Evolutionary conservation across 2,888 invertebrate genomes (phyloP), one percentile per base, ranked within the genome.

Genomic region (Hirtodrosophila trivittata): DNA sequence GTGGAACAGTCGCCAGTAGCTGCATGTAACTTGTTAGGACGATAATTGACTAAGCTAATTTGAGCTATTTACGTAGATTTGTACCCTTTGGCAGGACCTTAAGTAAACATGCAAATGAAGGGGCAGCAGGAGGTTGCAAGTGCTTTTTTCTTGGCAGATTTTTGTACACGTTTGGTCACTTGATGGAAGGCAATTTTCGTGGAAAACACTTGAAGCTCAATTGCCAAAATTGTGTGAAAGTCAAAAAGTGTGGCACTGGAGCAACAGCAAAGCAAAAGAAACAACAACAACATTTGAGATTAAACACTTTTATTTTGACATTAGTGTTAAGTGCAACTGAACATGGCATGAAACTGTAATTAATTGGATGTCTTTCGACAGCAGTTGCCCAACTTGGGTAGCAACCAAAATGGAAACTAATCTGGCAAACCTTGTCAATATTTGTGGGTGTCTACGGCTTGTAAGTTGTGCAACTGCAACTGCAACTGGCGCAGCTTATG

Each of bases 21-120:
- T 85, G 64, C 51, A 42, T 47, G 35, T 52, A 54, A 8, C 41
- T 28, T 42, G 43, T 30, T 35, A 58, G 39, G 28, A 77, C 83
- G 57, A 82, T 81, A 87, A 81, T 81, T 86, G 80, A 60, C 26
- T 43, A 12, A 55, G 54, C 80, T 85, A 85, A 87, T 87, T 87
- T 78, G n/a, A 67, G 62, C 80, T 64, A 75, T 75, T 87, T 77
- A 82, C 67, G 86, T 62, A 55, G 78, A 85, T 87, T 77, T 82
- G 83, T 49, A 7, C 13, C 7, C 9, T 6, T 5, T 5, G 7
- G 2, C 9, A 10, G 28, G 16, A 8, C 18, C 5, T 21, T 3
- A 21, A 21, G 38, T 18, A 33, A 55, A 55, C 86, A 80, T 87
- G 87, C 80, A 85, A 81, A 73, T 68, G 42, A 50, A 43, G 28